Evolutionary conservation across 2,797 vertebrate genomes (phyloP).

Genomic region (Poecilia picta): DNA sequence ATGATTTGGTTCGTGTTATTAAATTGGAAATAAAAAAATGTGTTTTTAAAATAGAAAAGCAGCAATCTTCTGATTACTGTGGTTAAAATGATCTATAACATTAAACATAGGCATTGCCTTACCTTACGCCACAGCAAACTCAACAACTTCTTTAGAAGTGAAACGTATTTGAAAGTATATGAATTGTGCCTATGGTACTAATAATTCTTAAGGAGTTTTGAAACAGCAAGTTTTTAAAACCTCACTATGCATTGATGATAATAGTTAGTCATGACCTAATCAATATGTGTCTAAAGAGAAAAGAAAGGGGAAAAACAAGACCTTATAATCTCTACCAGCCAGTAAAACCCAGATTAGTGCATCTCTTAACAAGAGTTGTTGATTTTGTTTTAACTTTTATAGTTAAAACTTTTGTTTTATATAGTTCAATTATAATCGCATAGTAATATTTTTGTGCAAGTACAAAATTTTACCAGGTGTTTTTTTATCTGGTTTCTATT

Average conservation of each 20-base stretch:
- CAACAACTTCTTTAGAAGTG: background rate
- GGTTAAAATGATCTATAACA: background rate
- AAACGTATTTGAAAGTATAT: background rate
- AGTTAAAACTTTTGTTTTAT: background rate
- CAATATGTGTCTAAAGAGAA: too few species aligned
- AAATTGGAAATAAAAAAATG: background rate
- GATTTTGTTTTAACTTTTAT: background rate
- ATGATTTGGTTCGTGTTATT: background rate
- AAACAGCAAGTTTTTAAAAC: background rate
- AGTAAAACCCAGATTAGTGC: background rate
- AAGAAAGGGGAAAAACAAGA: background rate
- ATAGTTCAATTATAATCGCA: background rate
- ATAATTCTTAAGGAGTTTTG: background rate
- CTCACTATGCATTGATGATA: background rate
- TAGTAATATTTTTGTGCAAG: background rate
- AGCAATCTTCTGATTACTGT: background rate
- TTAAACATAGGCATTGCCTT: background rate
- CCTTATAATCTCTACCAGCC: background rate
- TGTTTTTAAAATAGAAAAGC: background rate
- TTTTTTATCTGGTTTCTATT: too few species aligned
- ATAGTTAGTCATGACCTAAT: background rate
- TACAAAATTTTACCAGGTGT: too few species aligned
- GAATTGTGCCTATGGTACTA: background rate
- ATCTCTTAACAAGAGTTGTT: background rate
- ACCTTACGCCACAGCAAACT: background rate